phyloP scores from a whole-genome alignment of 2,888 invertebrate genomes.

The Galerucella calmariensis region DNA sequence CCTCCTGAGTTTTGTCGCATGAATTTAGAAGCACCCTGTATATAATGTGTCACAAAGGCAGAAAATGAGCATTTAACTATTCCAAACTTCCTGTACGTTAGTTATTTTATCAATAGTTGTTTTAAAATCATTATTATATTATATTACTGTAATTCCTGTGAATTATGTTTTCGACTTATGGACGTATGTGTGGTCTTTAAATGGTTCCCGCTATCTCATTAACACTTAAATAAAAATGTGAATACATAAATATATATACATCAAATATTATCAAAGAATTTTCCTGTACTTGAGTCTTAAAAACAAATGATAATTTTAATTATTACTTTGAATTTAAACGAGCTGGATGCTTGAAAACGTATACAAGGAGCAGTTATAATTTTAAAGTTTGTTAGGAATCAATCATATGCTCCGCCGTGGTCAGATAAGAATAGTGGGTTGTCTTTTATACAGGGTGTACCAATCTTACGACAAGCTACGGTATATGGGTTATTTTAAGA shows the following conservation, averaged over 20 bases:
- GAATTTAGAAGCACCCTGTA: too few species aligned
- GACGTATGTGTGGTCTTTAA: conserved; percentile 8
- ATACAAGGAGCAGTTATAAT: background rate
- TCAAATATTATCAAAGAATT: conserved; percentile 12
- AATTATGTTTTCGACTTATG: conserved; percentile 1
- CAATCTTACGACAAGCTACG: too few species aligned
- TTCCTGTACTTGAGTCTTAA: conserved; percentile 6
- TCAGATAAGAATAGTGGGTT: too few species aligned
- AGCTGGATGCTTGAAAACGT: background rate
- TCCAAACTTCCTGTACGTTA: background rate
- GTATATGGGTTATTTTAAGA: too few species aligned
- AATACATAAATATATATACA: conserved; percentile 4
- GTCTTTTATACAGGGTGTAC: too few species aligned
- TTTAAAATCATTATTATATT: background rate
- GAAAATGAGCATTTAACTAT: background rate
- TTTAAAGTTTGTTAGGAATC: background rate
- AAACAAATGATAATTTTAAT: conserved; percentile 11
- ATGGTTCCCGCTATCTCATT: conserved; percentile 1
- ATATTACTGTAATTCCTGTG: background rate
- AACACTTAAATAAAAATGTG: conserved; percentile 5
- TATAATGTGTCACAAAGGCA: too few species aligned
- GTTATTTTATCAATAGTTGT: background rate
- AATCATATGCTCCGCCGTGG: too few species aligned
- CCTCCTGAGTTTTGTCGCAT: too few species aligned
- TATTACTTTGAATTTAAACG: background rate